Conservation (phyloP, 2,888 invertebrate species). For the Calliphora vomitoria region DNA sequence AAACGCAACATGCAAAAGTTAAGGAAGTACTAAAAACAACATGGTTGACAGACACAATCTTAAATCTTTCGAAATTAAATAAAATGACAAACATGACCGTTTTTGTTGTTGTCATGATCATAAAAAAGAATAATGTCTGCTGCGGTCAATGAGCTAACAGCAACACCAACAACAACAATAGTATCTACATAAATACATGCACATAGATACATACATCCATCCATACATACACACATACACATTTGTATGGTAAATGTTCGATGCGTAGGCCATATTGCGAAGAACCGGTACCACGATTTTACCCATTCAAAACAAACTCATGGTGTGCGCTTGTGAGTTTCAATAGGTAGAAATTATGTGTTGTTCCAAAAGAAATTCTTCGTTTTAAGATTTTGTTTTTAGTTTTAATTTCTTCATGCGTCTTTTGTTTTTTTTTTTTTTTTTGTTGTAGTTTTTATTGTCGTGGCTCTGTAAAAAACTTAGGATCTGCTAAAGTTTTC, state of each 20-base stretch:
- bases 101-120: slow-evolving; percentile 53
- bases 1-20: neutral
- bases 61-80: slow-evolving; percentile 68
- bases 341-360: slow-evolving; percentile 60
- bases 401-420: slow-evolving; percentile 32
- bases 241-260: neutral
- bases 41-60: slow-evolving; percentile 72
- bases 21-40: slow-evolving; percentile 65
- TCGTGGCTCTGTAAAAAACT: neutral
- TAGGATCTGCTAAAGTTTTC: slow-evolving; percentile 4
- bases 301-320: neutral
- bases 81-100: slow-evolving; percentile 59
- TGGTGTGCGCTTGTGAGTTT: slow-evolving; percentile 2
- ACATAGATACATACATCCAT: neutral
- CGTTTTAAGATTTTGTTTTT: slow-evolving; percentile 46
- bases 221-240: neutral
- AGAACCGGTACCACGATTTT: slow-evolving; percentile 61
- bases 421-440: slow-evolving; percentile 28
- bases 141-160: slow-evolving; percentile 74
- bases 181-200: slow-evolving; percentile 5
- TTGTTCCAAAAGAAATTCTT: slow-evolving; percentile 25
- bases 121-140: slow-evolving; percentile 70
- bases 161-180: slow-evolving; percentile 54
- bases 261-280: slow-evolving; percentile 64
- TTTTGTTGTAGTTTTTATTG: neutral